phyloP scores from a whole-genome alignment of 2,113 vertebrate species.

The Neopipo cinnamomea region DNA sequence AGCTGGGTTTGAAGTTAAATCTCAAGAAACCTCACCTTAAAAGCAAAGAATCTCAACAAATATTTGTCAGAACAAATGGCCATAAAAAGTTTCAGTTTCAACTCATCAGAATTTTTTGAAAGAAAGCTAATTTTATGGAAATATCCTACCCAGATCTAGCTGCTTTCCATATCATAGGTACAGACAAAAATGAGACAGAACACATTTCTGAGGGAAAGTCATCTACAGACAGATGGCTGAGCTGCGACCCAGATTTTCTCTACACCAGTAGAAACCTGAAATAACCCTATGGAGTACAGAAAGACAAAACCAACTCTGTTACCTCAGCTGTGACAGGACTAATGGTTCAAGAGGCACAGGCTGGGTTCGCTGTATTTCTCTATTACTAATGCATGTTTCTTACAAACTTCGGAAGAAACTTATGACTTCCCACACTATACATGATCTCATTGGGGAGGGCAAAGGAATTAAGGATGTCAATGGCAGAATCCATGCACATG shows the following conservation, averaged over 20 bases:
- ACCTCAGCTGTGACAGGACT: not conserved
- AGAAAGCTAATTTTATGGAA: not conserved
- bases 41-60: not conserved
- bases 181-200: not conserved
- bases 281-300: not conserved
- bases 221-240: constrained; percentile 35
- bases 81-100: not conserved
- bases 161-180: not conserved
- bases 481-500: not conserved
- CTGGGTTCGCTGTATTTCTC: not conserved
- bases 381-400: not conserved
- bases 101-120: not conserved
- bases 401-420: not conserved
- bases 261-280: constrained; percentile 26
- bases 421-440: not conserved
- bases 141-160: not conserved
- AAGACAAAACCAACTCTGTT: not conserved
- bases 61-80: not conserved
- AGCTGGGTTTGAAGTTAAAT: not conserved
- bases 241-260: constrained; percentile 44
- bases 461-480: not conserved
- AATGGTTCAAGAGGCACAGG: not conserved
- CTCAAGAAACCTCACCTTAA: not conserved
- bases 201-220: constrained; percentile 34
- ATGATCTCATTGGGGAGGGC: not conserved